Percentiles rank a stretch among this genome's conserved stretches.
Conservation (phyloP, 1,140 invertebrate species). For the Drosophila sechellia region DNA sequence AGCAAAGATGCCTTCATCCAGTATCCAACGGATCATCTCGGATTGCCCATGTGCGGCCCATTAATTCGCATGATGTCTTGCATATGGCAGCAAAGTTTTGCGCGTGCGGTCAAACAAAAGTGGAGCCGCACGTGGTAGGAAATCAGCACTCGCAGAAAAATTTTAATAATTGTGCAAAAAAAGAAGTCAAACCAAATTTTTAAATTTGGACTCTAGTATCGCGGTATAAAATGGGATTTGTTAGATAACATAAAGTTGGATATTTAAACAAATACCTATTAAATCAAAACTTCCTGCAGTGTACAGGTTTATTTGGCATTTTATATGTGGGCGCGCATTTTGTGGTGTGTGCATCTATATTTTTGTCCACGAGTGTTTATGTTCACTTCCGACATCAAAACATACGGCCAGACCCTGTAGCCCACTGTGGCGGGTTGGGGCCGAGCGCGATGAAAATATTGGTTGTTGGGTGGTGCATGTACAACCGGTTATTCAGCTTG, state of each 20-base stretch:
- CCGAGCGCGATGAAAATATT: neutral
- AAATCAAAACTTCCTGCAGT: too few species aligned
- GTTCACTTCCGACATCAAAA: conserved; percentile 50
- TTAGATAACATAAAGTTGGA: too few species aligned
- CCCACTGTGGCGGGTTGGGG: too few species aligned
- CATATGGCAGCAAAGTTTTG: conserved; percentile 63
- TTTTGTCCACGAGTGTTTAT: conserved; percentile 49
- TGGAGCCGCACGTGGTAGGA: conserved; percentile 37
- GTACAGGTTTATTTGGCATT: neutral
- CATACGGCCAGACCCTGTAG: conserved; percentile 22
- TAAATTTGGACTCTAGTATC: too few species aligned
- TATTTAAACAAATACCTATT: too few species aligned
- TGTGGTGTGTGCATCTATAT: conserved; percentile 64
- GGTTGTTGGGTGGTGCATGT: conserved; percentile 21
- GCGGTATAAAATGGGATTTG: too few species aligned
- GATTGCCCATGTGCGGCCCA: conserved; percentile 26
- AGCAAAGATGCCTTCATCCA: conserved; percentile 10
- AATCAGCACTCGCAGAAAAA: conserved; percentile 1
- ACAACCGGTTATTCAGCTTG: conserved; percentile 22
- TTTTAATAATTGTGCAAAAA: too few species aligned
- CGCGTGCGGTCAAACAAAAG: conserved; percentile 63
- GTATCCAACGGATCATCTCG: conserved; percentile 20
- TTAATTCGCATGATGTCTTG: conserved; percentile 58
- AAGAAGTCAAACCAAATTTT: neutral
- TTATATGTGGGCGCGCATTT: conserved; percentile 52